Evolutionary conservation across 2,888 invertebrate genomes (phyloP), one percentile per base, ranked within the genome.

Genomic region (Synergus japonicus): DNA sequence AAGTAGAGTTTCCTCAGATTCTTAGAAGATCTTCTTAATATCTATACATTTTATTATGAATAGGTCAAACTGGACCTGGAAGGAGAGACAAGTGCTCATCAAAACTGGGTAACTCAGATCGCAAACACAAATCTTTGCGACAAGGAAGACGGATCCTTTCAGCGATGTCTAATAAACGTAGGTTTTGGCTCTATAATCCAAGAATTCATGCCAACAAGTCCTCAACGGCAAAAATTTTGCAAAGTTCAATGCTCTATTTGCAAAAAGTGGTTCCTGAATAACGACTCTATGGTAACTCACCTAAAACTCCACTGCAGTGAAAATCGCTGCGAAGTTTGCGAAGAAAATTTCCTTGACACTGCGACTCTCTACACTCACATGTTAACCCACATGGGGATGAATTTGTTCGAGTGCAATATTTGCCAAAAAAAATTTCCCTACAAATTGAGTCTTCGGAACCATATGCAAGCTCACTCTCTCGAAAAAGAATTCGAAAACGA

Each of bases 201-300:
- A 44, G 64, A 44, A n/a, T 66, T 82, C 1, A 58, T 83, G 7
- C 78, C 37, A n/a, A 81, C 82, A 60, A 82, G 65, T 66, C 10
- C 77, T 0, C 89, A 88, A 41, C 88, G 87, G 46, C 87, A 88
- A 12, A 92, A 91, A 65, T 92, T 91, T 83, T 91, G 89, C 83
- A 92, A 91, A 83, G 89, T 92, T 67, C 91, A 92, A 82, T 92
- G 92, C 73, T 86, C 89, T 12, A 87, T 91, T 41, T 92, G 91
- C 77, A 91, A 91, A 79, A 92, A 92, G 84, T 92, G 91, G 91
- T 92, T 92, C 80, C 82, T 92, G 7, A 91, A 91, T 81, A 91
- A 91, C 83, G 91, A 92, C 78, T 91, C 91, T 13, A 91, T 92
- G 91, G 89, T 91, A 54, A 90, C 90, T 1, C 91, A 91, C 79